Evolutionary conservation across 2,888 invertebrate species (phyloP).

Genomic region (Gonocerus acuteangulatus): DNA sequence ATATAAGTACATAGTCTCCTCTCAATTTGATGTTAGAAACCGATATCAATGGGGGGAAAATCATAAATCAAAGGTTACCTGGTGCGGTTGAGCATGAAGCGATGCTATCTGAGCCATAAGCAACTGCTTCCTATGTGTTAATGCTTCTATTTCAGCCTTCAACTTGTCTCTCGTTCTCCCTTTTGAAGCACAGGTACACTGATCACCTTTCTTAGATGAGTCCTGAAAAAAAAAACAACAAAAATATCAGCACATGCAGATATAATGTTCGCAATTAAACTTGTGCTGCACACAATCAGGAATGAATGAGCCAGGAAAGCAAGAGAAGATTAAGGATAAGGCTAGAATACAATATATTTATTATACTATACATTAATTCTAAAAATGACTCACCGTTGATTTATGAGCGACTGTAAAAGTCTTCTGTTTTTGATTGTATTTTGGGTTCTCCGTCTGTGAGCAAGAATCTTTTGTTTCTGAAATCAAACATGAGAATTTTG

Average conservation of each 20-base stretch:
- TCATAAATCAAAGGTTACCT: too few relatives aligned
- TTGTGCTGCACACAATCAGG: too few relatives aligned
- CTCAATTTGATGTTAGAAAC: too few relatives aligned
- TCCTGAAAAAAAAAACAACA: neutral
- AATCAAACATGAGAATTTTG: constrained; percentile 6
- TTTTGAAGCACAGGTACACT: constrained; percentile 9
- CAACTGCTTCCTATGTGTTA: constrained; percentile 28
- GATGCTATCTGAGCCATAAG: constrained; percentile 28
- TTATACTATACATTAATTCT: too few relatives aligned
- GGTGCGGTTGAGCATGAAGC: constrained; percentile 26
- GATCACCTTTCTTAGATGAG: neutral
- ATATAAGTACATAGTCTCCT: too few relatives aligned
- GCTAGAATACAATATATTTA: too few relatives aligned
- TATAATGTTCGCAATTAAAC: too few relatives aligned
- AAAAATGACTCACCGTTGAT: constrained; percentile 14
- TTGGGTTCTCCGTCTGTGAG: constrained; percentile 27
- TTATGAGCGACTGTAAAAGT: neutral
- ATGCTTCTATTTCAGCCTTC: constrained; percentile 30
- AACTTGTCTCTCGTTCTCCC: constrained; percentile 13
- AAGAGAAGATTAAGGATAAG: too few relatives aligned
- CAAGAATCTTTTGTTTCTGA: constrained; percentile 25
- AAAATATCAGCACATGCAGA: too few relatives aligned
- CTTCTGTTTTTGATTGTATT: constrained; percentile 1
- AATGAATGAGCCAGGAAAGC: too few relatives aligned
- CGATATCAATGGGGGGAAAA: too few relatives aligned